These are phyloP conservation scores for Parauchenoglanis punctatus DNA, from an alignment of 2,797 vertebrate genomes.

Conservation along the genomic window DNA sequence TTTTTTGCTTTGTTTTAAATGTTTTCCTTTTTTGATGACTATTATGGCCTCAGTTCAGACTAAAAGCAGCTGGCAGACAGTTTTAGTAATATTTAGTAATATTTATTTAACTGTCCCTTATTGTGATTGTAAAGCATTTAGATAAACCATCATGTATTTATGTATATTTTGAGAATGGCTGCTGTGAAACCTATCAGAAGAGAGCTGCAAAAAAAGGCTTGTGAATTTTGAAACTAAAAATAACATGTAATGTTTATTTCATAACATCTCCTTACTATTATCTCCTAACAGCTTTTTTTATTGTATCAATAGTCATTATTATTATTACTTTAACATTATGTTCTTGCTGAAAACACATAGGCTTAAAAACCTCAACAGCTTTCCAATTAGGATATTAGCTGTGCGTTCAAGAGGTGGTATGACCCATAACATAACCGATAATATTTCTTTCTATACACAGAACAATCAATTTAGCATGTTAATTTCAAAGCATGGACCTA, in stretches of 20 bases:
- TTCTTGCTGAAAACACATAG: background rate
- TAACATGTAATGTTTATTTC: background rate
- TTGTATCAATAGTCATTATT: background rate
- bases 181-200: background rate
- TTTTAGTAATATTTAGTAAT: background rate
- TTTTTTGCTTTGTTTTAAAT: background rate
- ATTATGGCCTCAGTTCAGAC: background rate
- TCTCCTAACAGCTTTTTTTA: background rate
- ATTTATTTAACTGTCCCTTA: background rate
- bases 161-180: background rate
- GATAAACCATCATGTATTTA: background rate
- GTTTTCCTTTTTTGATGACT: background rate
- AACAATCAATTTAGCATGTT: background rate
- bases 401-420: too few relatives aligned
- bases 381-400: background rate
- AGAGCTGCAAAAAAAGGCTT: background rate
- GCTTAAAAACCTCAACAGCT: background rate
- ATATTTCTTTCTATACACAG: background rate
- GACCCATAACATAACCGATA: too few relatives aligned
- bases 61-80: background rate
- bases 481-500: background rate
- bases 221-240: too few relatives aligned
- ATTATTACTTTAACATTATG: background rate
- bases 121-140: background rate
- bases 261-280: background rate